Evolutionary conservation across 2,888 invertebrate genomes (phyloP).

Genomic region (Zootermopsis nevadensis): DNA sequence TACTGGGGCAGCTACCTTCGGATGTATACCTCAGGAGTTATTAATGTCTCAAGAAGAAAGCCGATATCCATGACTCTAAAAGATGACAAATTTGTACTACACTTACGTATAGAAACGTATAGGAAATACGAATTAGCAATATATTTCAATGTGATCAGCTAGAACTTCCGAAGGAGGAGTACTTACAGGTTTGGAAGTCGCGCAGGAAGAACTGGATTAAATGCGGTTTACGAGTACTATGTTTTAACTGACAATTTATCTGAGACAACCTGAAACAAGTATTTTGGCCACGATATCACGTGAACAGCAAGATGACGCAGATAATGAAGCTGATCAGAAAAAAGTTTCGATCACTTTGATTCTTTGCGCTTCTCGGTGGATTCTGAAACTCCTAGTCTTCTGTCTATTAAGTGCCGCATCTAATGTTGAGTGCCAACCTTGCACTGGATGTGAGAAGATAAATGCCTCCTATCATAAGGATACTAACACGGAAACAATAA

Average conservation of each 20-base stretch:
- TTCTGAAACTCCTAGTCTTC: not conserved
- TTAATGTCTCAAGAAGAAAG: not conserved
- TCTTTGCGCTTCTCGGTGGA: not conserved
- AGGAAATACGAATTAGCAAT: no score
- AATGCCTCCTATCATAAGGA: not conserved
- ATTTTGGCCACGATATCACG: no score
- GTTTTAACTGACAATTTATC: no score
- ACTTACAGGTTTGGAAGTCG: no score
- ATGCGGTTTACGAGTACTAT: no score
- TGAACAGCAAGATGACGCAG: no score
- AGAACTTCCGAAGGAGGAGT: no score
- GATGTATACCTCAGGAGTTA: slow-evolving; percentile 7
- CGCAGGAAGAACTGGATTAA: no score
- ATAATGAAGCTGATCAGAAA: not conserved
- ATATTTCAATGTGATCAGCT: no score
- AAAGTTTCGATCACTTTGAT: not conserved
- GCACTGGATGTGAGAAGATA: not conserved
- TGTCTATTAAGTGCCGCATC: not conserved
- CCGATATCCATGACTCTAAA: slow-evolving; percentile 21
- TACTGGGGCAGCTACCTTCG: not conserved
- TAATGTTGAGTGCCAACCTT: not conserved
- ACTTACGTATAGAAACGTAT: no score
- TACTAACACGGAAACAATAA: not conserved
- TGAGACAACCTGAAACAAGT: no score
- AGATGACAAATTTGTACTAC: not conserved